These are phyloP conservation scores for Vanessa atalanta DNA, from an alignment of 1,140 invertebrate genomes.

Conservation along the genomic window DNA sequence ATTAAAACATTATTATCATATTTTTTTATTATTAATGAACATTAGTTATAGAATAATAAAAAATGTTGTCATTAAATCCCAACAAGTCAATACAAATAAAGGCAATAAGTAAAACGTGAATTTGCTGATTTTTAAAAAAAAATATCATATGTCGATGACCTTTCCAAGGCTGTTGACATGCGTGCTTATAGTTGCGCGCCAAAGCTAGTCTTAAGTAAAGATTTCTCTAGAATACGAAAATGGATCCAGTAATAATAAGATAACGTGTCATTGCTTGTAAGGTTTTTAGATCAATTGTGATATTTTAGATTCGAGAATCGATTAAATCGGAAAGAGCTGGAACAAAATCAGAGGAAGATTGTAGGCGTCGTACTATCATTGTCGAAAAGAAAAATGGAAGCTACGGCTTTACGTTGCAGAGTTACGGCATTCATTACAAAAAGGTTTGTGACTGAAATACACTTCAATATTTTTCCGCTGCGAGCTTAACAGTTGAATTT, in stretches of 20 bases:
- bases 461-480: neutral
- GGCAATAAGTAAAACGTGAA: neutral
- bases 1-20: no score
- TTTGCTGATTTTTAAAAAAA: neutral
- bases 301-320: conserved; percentile 85
- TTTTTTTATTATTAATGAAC: no score
- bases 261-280: no score
- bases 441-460: conserved; percentile 81
- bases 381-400: conserved; percentile 95
- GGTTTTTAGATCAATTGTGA: neutral
- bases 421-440: conserved; percentile 97
- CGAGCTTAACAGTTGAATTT: neutral
- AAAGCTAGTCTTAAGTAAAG: neutral
- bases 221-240: neutral
- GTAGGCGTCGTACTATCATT: conserved; percentile 92
- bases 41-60: no score
- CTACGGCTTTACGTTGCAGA: conserved; percentile 96
- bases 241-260: neutral
- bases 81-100: neutral
- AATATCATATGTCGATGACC: conserved; percentile 26
- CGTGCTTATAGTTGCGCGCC: conserved; percentile 1
- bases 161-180: conserved; percentile 18
- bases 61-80: neutral
- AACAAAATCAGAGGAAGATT: conserved; percentile 90
- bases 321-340: conserved; percentile 88